Percentiles rank a stretch among this genome's conserved stretches.
Conservation (phyloP, 2,888 invertebrate species). For the Siphlonurus alternatus region DNA sequence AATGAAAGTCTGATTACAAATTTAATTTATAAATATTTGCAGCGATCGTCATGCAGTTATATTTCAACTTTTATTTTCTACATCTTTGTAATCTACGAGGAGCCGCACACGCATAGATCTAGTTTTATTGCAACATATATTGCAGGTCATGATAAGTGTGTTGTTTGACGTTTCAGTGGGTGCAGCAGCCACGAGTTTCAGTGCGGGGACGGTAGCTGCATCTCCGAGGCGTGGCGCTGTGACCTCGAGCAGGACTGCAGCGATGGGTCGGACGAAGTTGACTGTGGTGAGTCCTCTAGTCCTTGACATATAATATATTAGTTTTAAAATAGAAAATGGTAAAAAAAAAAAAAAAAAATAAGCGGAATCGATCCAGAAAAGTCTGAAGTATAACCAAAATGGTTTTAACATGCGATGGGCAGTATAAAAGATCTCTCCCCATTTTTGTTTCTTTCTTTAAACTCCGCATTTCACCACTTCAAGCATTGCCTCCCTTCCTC, state of each 20-base stretch:
- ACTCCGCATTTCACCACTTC: neutral
- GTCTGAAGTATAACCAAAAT: too few species aligned
- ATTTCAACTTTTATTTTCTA: too few species aligned
- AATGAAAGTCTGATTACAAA: too few species aligned
- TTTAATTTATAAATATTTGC: too few species aligned
- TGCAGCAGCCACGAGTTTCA: conserved; percentile 20
- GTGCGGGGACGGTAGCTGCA: conserved; percentile 23
- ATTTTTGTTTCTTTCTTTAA: neutral
- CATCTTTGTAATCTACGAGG: too few species aligned
- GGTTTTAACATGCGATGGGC: too few species aligned
- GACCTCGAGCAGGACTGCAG: conserved; percentile 27
- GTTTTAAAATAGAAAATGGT: neutral
- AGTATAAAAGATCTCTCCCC: too few species aligned
- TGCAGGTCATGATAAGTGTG: neutral
- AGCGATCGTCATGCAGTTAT: too few species aligned
- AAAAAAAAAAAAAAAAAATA: neutral
- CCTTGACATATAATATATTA: too few species aligned
- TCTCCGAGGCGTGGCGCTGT: conserved; percentile 26
- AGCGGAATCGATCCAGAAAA: too few species aligned
- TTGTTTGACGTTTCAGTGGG: neutral
- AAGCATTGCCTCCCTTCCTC: neutral
- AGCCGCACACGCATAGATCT: too few species aligned
- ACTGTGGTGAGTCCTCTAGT: conserved; percentile 12
- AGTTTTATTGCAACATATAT: too few species aligned
- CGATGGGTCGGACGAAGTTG: conserved; percentile 26